Base-by-base conservation (phyloP, 2,797 vertebrate genomes). In the Cirrhinus mrigala region DNA sequence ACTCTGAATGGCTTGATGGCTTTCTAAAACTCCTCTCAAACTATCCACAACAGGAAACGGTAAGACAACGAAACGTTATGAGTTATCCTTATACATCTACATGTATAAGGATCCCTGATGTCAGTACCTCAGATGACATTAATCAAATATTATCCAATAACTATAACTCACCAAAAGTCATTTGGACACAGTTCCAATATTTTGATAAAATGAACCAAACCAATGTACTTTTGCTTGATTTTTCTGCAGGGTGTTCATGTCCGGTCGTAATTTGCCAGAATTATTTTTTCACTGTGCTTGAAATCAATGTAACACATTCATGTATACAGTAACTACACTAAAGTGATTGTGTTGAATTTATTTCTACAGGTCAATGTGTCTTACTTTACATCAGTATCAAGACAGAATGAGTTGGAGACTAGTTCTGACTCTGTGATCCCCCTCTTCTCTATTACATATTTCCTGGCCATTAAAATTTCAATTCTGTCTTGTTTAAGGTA, bases 401-500 rank as follows among this genome's bases (percentile, higher is more conserved):
- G 94, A 78, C 91, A 95, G 33, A 5, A 92, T 58, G 94, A 96
- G 90, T 93, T 96, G 80, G 92, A 95, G 62, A 81, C 73, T 73
- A 93, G 85, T 71, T 50, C 91, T 27, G 81, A 52, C 37, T 91
- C 87, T 1, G 90, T 95, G 44, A 86, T 96, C n/a, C 93, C 94
- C 0, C 85, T 96, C n/a, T 93, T 96, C 85, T 92, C 95, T 0
- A 0, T 91, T 64, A 93, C 94, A 0, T 95, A 95, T 58, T 29
- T 91, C 81, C 52, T 96, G 69, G 93, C 94, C 18, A 93, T 96
- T 88, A 86, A n/a, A 4, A 95, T 96, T 87, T 86, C 94, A 3
- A 0, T 95, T 60, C 0, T 88, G 66, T 96, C 95, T 73, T 96
- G 94, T 87, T 56, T 91, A 68, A 96, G 94, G 95, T 96, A 95